Percentiles rank a stretch among this genome's conserved stretches.
phyloP scores from a whole-genome alignment of 1,140 invertebrate species.

The Contarinia nasturtii region DNA sequence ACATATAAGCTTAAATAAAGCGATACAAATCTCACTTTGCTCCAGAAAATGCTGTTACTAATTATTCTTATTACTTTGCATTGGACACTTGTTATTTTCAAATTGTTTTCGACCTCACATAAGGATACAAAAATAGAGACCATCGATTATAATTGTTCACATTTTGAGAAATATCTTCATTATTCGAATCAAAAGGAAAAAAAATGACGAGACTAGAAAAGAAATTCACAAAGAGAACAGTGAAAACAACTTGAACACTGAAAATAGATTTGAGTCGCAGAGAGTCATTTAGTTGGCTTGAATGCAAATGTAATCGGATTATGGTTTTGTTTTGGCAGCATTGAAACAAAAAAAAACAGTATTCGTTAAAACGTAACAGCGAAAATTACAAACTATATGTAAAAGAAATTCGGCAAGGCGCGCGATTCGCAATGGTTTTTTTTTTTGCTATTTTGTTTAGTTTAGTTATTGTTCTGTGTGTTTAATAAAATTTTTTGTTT shows the following conservation, averaged over 20 bases:
- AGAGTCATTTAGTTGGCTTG: background rate
- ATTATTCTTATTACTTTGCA: no score
- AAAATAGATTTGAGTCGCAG: background rate
- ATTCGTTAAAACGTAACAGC: background rate
- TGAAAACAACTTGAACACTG: background rate
- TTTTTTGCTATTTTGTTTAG: constrained; percentile 6
- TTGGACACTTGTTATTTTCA: no score
- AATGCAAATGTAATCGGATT: no score
- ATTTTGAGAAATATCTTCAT: background rate
- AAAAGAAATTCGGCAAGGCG: background rate
- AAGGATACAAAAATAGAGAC: no score
- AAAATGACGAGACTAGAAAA: background rate
- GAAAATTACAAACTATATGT: constrained; percentile 1
- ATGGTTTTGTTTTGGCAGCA: constrained; percentile 2
- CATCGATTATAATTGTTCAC: background rate
- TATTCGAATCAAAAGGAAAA: background rate
- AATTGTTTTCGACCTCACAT: no score
- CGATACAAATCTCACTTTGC: no score
- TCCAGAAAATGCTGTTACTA: no score
- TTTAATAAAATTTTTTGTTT: constrained; percentile 12
- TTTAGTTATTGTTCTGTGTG: constrained; percentile 4
- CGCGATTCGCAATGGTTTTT: background rate
- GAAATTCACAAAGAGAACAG: background rate
- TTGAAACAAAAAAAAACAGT: constrained; percentile 1
- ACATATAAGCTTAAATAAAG: no score